These are phyloP conservation scores for Nomada hirtipes DNA, from an alignment of 2,888 invertebrate species.

Conservation along the genomic window DNA sequence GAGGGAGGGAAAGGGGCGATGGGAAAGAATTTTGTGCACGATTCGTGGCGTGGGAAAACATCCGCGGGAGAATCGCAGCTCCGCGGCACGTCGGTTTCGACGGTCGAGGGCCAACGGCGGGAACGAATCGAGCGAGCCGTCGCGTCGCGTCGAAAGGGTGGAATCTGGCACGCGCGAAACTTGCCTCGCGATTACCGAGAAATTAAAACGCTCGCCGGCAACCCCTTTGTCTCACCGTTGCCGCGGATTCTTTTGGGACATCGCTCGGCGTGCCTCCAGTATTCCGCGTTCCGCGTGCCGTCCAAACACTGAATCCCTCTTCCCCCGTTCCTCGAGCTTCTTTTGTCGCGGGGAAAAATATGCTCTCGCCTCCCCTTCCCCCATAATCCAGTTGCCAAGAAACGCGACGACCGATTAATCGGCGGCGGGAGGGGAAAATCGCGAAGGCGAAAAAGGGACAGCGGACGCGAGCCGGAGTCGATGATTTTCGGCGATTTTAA, in stretches of 20 bases:
- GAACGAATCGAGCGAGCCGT: constrained; percentile 35
- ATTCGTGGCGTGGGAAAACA: constrained; percentile 32
- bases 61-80: constrained; percentile 67
- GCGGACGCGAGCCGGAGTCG: background rate
- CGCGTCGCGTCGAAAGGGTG: constrained; percentile 48
- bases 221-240: constrained; percentile 47
- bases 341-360: too few species aligned
- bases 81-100: constrained; percentile 65
- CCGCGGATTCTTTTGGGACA: constrained; percentile 23
- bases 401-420: background rate
- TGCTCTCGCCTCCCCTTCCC: fast-evolving
- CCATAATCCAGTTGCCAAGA: background rate
- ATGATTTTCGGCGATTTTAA: constrained; percentile 46
- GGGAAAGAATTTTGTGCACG: constrained; percentile 12
- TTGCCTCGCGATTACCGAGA: constrained; percentile 75
- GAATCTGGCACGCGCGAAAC: constrained; percentile 77
- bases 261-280: background rate
- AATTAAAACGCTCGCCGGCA: constrained; percentile 63
- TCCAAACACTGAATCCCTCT: too few species aligned
- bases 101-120: constrained; percentile 47
- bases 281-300: background rate
- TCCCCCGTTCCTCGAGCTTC: too few species aligned
- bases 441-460: background rate
- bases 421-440: background rate
- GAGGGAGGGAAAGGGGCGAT: background rate